phyloP scores from a whole-genome alignment of 37 sponge, comb jelly and placozoan genomes.

The Lycopodina hypogea region DNA sequence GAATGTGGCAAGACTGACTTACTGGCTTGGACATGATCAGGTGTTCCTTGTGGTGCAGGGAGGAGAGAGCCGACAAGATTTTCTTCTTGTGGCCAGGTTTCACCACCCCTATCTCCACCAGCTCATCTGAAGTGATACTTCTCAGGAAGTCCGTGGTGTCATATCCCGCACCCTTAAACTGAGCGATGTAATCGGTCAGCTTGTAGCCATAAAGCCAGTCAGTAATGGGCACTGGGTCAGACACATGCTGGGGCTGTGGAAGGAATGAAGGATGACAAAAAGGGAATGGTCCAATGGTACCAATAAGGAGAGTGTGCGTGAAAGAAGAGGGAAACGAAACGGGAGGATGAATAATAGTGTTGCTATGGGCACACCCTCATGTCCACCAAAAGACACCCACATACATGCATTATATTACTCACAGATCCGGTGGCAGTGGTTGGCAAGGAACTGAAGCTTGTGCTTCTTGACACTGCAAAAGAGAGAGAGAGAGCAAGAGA shows the following conservation, averaged over 20 bases:
- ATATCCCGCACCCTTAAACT: slow-evolving; percentile 66
- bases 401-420: too few species aligned
- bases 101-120: slow-evolving; percentile 74
- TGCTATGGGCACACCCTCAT: neutral
- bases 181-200: slow-evolving; percentile 56
- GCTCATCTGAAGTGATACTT: slow-evolving; percentile 67
- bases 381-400: too few species aligned
- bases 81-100: slow-evolving; percentile 90
- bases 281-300: neutral
- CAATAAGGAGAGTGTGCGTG: neutral
- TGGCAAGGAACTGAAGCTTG: slow-evolving; percentile 45
- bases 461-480: slow-evolving; percentile 52
- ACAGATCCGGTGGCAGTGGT: slow-evolving; percentile 26
- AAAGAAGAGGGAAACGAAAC: too few species aligned
- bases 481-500: neutral
- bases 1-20: too few species aligned
- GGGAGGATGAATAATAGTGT: too few species aligned
- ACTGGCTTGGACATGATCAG: slow-evolving; percentile 66
- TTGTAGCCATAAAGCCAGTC: slow-evolving; percentile 76
- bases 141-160: slow-evolving; percentile 67
- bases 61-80: slow-evolving; percentile 57
- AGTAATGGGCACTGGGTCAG: slow-evolving; percentile 55
- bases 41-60: slow-evolving; percentile 42
- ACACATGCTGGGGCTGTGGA: slow-evolving; percentile 7
- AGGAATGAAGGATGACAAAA: neutral